These are phyloP conservation scores for Hippoglossus hippoglossus DNA, from an alignment of 2,797 vertebrate species.

Conservation along the genomic window DNA sequence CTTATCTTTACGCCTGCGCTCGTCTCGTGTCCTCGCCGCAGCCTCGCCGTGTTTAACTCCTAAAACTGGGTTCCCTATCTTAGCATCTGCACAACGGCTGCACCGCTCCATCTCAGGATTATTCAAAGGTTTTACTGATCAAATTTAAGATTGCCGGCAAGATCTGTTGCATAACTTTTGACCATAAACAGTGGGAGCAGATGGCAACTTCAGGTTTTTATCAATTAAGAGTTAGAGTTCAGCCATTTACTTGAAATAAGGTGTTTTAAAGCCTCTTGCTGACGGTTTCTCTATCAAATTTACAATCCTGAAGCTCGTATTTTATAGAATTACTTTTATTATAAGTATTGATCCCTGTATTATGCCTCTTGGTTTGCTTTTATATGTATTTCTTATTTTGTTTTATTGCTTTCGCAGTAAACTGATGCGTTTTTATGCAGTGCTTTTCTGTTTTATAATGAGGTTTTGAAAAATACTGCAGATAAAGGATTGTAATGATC, in stretches of 20 bases:
- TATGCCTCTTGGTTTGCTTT: constrained; percentile 25
- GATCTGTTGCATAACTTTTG: constrained; percentile 8
- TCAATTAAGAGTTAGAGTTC: constrained; percentile 26
- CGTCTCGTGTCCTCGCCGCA: background rate
- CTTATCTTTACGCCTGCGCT: constrained; percentile 15
- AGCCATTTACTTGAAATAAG: constrained; percentile 20
- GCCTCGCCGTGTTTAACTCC: background rate
- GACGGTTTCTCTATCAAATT: constrained; percentile 24
- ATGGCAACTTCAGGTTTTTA: constrained; percentile 26
- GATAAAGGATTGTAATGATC: background rate
- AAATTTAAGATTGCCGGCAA: constrained; percentile 16
- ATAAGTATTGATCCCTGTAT: constrained; percentile 27
- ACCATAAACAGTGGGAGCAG: background rate
- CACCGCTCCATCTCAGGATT: constrained; percentile 3
- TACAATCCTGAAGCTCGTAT: constrained; percentile 21
- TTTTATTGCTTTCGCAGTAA: constrained; percentile 23
- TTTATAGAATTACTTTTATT: constrained; percentile 21
- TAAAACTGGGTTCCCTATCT: constrained; percentile 9
- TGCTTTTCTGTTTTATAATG: background rate
- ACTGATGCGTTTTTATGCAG: background rate
- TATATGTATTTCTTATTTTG: background rate
- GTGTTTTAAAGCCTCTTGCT: constrained; percentile 4
- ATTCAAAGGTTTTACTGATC: constrained; percentile 14
- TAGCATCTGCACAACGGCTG: background rate
- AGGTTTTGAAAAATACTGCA: background rate